Conservation (phyloP, 2,888 invertebrate genomes). For the Meliscaeva auricollis region DNA sequence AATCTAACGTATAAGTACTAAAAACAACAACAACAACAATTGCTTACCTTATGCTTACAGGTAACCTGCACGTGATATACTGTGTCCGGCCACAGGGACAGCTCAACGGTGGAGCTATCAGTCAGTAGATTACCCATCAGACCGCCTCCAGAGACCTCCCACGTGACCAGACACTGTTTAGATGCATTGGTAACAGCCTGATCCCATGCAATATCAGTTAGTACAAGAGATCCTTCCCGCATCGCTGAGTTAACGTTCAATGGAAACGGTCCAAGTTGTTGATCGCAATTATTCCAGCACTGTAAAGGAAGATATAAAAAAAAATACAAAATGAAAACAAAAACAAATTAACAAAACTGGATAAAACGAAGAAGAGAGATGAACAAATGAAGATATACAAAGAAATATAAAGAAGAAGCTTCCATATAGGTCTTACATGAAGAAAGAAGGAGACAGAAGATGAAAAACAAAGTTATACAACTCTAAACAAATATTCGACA, state of each 20-base stretch:
- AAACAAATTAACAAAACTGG: conserved; percentile 59
- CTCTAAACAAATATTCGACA: conserved; percentile 75
- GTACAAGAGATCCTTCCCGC: conserved; percentile 80
- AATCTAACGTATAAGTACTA: conserved; percentile 2
- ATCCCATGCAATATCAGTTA: conserved; percentile 81
- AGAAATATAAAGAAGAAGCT: conserved; percentile 17
- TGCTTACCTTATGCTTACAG: conserved; percentile 82
- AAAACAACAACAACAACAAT: conserved; percentile 34
- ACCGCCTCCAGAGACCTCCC: conserved; percentile 93
- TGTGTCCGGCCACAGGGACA: conserved; percentile 92
- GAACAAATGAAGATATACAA: conserved; percentile 13
- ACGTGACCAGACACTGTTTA: conserved; percentile 90
- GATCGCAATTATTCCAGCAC: conserved; percentile 82
- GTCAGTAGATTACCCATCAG: conserved; percentile 92
- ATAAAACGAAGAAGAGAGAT: conserved; percentile 10
- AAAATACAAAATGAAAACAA: conserved; percentile 28
- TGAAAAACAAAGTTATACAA: conserved; percentile 65
- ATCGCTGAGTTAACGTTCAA: conserved; percentile 80
- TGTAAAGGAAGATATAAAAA: conserved; percentile 69
- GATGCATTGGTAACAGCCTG: conserved; percentile 81
- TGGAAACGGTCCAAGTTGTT: conserved; percentile 80
- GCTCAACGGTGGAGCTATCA: conserved; percentile 91
- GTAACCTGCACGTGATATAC: conserved; percentile 91
- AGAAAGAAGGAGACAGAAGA: conserved; percentile 15
- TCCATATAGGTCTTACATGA: too few relatives aligned